Base-by-base conservation (phyloP, 2,888 invertebrate genomes). In the Drosophila paramelanica region DNA sequence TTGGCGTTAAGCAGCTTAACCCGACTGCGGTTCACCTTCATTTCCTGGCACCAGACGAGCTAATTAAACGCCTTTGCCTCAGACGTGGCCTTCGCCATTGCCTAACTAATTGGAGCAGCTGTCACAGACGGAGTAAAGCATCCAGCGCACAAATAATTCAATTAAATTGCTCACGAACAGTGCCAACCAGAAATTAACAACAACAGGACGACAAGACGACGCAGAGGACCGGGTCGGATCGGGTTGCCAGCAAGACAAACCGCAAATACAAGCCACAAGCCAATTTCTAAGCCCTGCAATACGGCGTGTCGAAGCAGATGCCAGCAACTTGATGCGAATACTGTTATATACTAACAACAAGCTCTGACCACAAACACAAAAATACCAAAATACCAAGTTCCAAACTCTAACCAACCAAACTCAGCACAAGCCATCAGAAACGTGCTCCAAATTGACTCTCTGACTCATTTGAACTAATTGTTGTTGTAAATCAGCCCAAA, bases 41-140 rank as follows among this genome's bases (percentile, higher is more conserved):
- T 64, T 70, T 62, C 46, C 58, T 36, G 49, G 58, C 43, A 39
- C 42, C 72, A 49, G 79, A 55, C 57, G 51, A 73, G 60, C 89
- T 88, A 84, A 84, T 88, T 88, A 84, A 86, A 86, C 75, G 73
- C 73, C 72, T 73, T 71, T 53, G 69, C 72, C 81, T 52, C 50
- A 33, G 66, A 47, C 59, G 39, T 42, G 36, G 67, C 38, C 72
- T n/a, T n/a, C 65, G 61, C 38, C 79, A 60, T 69, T 60, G 59
- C 71, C 57, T 50, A 58, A 50, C 87, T 80, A 84, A 88, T 84
- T 88, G 83, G 81, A 77, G 81, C 67, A 73, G 71, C 84, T 73
- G 79, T 73, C 79, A 72, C 76, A 69, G 83, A 72, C 84, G 72
- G 46, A 55, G 58, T 43, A 42, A 60, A 72, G 75, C 62, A 67